phyloP scores from a whole-genome alignment of 2,797 vertebrate genomes.

The Anas bahamensis region DNA sequence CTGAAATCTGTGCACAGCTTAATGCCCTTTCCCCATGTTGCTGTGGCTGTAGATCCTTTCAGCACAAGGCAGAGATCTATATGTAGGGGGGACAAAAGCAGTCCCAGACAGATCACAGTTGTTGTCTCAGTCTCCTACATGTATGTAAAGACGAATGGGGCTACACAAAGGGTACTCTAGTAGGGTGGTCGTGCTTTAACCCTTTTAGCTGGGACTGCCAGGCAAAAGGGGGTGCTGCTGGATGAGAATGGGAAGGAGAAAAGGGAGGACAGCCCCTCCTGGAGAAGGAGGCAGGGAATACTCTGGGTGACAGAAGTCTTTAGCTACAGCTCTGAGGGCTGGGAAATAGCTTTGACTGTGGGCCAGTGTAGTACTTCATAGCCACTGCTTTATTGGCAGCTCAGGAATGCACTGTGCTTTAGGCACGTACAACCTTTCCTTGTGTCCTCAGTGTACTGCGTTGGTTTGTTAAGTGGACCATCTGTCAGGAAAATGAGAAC shows the following conservation, averaged over 20 bases:
- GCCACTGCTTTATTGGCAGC: not conserved
- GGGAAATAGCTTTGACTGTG: not conserved
- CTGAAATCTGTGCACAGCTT: not conserved
- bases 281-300: not conserved
- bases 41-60: not conserved
- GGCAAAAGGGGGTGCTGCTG: not conserved
- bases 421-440: not conserved
- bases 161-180: not conserved
- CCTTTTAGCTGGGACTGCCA: not conserved
- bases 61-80: not conserved
- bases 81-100: not conserved
- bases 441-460: not conserved
- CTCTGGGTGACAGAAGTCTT: not conserved
- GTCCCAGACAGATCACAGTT: not conserved
- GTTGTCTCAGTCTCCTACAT: not conserved
- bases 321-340: not conserved
- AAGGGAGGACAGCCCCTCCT: not conserved
- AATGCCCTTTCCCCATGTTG: not conserved
- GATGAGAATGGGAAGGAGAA: not conserved
- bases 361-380: not conserved
- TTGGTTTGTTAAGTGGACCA: constrained; percentile 16
- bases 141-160: not conserved
- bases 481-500: constrained; percentile 20
- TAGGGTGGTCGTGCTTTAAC: not conserved
- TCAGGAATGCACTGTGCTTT: not conserved